Base-by-base conservation (phyloP, 1,140 invertebrate genomes). In the Coenobita brevimanus region DNA sequence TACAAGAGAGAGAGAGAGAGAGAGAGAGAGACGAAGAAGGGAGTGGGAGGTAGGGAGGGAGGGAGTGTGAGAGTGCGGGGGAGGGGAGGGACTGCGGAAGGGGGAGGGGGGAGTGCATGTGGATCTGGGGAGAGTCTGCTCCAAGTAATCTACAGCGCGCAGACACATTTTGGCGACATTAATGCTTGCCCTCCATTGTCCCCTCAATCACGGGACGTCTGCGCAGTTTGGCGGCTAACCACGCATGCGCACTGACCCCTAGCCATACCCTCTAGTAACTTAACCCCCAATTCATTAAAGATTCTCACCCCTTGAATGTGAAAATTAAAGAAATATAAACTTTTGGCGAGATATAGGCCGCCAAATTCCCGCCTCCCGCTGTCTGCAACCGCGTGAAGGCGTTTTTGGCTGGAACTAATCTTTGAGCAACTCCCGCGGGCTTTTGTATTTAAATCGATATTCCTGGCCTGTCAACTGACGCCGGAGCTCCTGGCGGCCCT, bases 371-470 rank as follows among this genome's bases (percentile, higher is more conserved):
- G 17, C 3, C 15, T 36, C 71, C 1, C 24, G 41, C 38, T 13
- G 71, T 46, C 24, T 2, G 13, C 15, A 1, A 1, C 71, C 71
- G 71, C 71, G 41, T 75, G 33, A 8, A 24, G 0, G 24, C 2
- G 1, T n/a, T 75, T 46, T 75, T 75, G 38, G 71, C 17, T 13
- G 71, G 36, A 75, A 75, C 71, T 50, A 75, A 75, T 75, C 71
- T 75, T 75, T 75, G 71, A 75, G 41, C 71, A 75, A 75, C 71
- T 75, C 71, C n/a, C 41, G 71, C 41, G 15, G 36, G 38, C 71
- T 75, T 75, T 75, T 75, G 71, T 75, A 75, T 75, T 75, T 75
- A 75, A 75, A 75, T 75, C 71, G 17, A 50, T 75, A 50, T 50
- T 50, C 46, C 46, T 50, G 6, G 46, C 46, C 46, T 17, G 46